A percentile compares a stretch with the other conserved stretches of the same genome.
Conservation (phyloP, 2,113 vertebrate genomes). For the Turnix velox region DNA sequence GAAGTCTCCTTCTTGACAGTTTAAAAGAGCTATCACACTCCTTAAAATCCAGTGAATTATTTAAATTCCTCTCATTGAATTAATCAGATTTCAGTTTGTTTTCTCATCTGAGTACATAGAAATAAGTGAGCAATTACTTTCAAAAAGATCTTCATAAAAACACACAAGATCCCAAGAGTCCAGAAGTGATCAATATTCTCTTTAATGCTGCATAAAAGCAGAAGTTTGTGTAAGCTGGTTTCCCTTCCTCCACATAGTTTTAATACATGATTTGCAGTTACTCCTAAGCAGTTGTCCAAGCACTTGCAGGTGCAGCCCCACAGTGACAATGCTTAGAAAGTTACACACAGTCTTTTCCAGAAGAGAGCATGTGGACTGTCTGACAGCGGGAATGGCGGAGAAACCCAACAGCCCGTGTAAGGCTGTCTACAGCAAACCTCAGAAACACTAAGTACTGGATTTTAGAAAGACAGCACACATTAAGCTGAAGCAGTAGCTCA, state of each 20-base stretch:
- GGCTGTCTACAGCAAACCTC: background rate
- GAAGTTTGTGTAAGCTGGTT: background rate
- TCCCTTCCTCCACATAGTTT: background rate
- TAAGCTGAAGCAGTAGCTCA: background rate
- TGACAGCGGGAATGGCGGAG: background rate
- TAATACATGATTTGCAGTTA: background rate
- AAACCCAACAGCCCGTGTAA: background rate
- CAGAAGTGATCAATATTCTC: background rate
- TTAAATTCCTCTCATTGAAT: background rate
- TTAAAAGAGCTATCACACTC: background rate
- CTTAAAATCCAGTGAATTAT: slow-evolving; percentile 28
- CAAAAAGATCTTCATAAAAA: background rate
- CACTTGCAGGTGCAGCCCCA: background rate
- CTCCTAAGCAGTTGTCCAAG: background rate
- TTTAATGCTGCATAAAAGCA: background rate
- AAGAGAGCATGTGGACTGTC: background rate
- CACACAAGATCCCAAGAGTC: background rate
- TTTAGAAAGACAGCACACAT: background rate
- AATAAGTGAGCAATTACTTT: slow-evolving; percentile 15
- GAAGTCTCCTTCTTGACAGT: background rate
- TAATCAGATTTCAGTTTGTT: slow-evolving; percentile 18
- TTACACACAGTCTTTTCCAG: background rate
- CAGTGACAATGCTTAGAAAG: background rate
- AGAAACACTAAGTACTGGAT: background rate
- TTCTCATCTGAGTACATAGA: background rate